Base-by-base conservation (phyloP, 2,797 vertebrate species). In the Anguilla marmorata region DNA sequence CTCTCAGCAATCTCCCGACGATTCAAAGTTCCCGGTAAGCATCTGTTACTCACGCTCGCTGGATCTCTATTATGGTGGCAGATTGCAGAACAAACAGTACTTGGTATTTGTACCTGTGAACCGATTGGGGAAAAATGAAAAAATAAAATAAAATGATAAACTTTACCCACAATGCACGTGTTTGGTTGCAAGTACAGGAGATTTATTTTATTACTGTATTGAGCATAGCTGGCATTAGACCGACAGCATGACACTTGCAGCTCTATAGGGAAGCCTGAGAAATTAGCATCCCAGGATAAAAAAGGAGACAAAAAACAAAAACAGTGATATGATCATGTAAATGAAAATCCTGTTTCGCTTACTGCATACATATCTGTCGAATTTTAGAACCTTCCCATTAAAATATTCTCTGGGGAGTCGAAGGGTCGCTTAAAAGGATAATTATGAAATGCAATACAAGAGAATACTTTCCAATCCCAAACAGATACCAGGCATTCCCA, bases 11-110 rank as follows among this genome's bases (percentile, higher is more conserved):
- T 95, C 95, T 96, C 95, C 92, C 93, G 74, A 94, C 95, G 95
- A 96, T 96, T 95, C 95, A 95, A 96, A 95, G 95, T 95, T 96
- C 95, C 94, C 89, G 93, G 92, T 94, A 92, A 96, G 96, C 96
- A 96, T 96, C 95, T 96, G 96, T 94, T 95, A 92, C 93, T 93
- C 95, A 94, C 94, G 95, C 94, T 94, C 93, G 94, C 94, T 93
- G 95, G 93, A 94, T 96, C 95, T 96, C 95, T 96, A 96, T 96
- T 96, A 96, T 95, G 93, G 90, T 93, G 93, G 90, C 93, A 92
- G 88, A 90, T 91, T 92, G 92, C 92, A 91, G 91, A 91, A 91
- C 88, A 90, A 87, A 90, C 90, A 89, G 79, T 24, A 69, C 24
- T n/a, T 74, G 93, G 93, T 94, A 94, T 95, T 95, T 95, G 94